phyloP scores from a whole-genome alignment of 2,113 vertebrate genomes.

The Apodemus speciosus region DNA sequence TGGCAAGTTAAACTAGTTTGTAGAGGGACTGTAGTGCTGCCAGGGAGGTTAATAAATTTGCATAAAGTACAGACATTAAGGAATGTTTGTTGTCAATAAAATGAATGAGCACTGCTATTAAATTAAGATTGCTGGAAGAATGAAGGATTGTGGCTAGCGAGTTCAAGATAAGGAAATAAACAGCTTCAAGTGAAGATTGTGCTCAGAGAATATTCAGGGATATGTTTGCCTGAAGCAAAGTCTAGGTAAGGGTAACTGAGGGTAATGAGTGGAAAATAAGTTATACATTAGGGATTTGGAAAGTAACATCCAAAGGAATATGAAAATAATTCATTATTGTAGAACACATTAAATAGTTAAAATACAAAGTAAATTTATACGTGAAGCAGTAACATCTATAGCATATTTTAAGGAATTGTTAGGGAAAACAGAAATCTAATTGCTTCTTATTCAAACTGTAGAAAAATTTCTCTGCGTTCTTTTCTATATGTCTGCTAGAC shows the following conservation, averaged over 20 bases:
- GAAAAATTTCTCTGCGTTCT: background rate
- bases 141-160: background rate
- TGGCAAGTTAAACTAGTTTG: background rate
- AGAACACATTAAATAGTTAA: background rate
- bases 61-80: background rate
- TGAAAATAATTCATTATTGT: conserved; percentile 5
- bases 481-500: background rate
- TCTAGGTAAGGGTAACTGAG: background rate
- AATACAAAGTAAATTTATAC: background rate
- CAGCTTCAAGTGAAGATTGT: background rate
- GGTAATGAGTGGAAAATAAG: background rate
- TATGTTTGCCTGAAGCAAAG: background rate
- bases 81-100: background rate
- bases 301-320: background rate
- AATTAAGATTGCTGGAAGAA: background rate
- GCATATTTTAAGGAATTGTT: background rate
- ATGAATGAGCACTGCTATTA: conserved; percentile 4
- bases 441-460: background rate
- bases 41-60: background rate
- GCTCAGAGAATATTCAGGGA: background rate
- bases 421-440: background rate
- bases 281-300: background rate
- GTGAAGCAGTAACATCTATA: background rate
- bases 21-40: background rate
- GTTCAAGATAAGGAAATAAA: background rate